These are phyloP conservation scores for Euproctis similis DNA, from an alignment of 2,888 invertebrate species.

Conservation along the genomic window DNA sequence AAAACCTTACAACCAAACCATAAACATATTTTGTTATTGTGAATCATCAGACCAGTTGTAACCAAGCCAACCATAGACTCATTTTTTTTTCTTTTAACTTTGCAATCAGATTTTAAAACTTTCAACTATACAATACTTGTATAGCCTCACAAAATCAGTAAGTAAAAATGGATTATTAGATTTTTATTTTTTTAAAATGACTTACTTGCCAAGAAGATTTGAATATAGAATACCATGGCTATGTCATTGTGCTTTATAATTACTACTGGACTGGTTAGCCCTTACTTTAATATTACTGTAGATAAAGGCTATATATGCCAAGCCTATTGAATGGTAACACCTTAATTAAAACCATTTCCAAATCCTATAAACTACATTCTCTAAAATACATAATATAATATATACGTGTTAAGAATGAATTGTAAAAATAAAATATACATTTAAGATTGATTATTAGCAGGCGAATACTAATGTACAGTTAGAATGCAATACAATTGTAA, in stretches of 20 bases:
- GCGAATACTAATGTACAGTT: constrained; percentile 65
- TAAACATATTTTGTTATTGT: not conserved
- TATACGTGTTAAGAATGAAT: constrained; percentile 59
- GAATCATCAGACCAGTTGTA: too few relatives aligned
- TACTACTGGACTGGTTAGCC: constrained; percentile 27
- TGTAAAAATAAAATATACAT: constrained; percentile 65
- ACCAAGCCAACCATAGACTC: too few relatives aligned
- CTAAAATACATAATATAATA: constrained; percentile 41
- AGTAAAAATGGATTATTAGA: too few relatives aligned
- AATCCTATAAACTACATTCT: constrained; percentile 64
- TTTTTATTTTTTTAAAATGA: too few relatives aligned
- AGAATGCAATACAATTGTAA: constrained; percentile 24
- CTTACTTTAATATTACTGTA: constrained; percentile 24
- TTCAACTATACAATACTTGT: too few relatives aligned
- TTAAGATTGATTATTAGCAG: constrained; percentile 25
- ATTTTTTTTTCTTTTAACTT: too few relatives aligned
- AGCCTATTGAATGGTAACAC: constrained; percentile 47
- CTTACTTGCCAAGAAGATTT: too few relatives aligned
- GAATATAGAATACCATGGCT: constrained; percentile 21
- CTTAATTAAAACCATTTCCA: constrained; percentile 50
- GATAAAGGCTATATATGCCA: constrained; percentile 19
- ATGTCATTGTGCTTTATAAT: constrained; percentile 39
- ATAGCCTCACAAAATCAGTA: too few relatives aligned
- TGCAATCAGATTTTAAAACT: too few relatives aligned
- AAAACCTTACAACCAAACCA: constrained; percentile 38